Evolutionary conservation across 92 coral and sea anemone genomes (phyloP).

Genomic region (Phenganax subtilis): DNA sequence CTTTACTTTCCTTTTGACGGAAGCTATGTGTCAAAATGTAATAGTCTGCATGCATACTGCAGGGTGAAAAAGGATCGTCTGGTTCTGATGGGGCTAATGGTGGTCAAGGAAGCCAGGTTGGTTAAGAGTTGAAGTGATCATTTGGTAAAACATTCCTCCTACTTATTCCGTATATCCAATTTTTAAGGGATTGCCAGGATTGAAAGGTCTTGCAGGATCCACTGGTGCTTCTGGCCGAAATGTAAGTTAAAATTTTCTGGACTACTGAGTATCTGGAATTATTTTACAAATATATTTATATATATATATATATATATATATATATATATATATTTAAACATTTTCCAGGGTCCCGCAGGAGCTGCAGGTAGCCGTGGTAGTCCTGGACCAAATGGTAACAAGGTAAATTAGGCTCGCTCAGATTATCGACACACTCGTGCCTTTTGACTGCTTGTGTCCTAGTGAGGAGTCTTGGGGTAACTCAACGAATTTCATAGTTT

Average conservation of each 20-base stretch:
- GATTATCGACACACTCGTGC: no score
- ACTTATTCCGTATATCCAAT: no score
- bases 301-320: no score
- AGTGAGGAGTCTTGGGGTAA: no score
- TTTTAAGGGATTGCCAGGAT: slow-evolving; percentile 5
- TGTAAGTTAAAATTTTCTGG: not conserved
- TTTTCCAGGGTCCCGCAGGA: slow-evolving; percentile 18
- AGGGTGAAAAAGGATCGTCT: slow-evolving; percentile 14
- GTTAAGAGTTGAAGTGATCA: not conserved
- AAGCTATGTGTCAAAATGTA: not conserved
- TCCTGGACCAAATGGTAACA: slow-evolving; percentile 4
- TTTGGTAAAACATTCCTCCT: not conserved
- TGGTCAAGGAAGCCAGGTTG: slow-evolving; percentile 4
- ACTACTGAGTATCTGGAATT: not conserved
- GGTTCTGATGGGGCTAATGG: slow-evolving; percentile 19
- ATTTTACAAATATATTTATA: not conserved
- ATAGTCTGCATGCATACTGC: not conserved
- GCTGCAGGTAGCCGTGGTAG: slow-evolving; percentile 4
- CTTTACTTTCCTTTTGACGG: no score
- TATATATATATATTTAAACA: not conserved
- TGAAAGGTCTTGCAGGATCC: slow-evolving; percentile 12
- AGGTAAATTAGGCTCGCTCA: not conserved
- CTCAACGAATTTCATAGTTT: no score
- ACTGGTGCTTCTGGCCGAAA: slow-evolving; percentile 14
- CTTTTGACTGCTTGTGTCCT: no score